Evolutionary conservation across 2,113 vertebrate genomes (phyloP).

Genomic region (Ictidomys tridecemlineatus): DNA sequence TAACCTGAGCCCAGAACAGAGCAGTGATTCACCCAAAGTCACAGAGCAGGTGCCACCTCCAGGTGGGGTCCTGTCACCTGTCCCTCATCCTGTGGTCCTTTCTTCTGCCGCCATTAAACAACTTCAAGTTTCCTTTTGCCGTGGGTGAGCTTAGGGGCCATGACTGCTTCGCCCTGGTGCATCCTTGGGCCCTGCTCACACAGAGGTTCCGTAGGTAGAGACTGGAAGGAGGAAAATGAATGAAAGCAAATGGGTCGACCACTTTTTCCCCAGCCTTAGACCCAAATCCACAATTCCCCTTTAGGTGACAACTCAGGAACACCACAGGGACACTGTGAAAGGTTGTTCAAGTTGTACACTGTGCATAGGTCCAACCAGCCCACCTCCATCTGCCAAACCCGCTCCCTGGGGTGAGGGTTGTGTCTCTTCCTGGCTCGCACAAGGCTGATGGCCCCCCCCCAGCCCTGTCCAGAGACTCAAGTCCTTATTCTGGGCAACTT

Average conservation of each 20-base stretch:
- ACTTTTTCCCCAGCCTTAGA: neutral
- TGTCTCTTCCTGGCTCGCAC: neutral
- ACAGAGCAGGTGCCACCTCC: neutral
- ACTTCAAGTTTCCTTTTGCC: neutral
- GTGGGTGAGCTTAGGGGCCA: neutral
- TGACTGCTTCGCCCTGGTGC: neutral
- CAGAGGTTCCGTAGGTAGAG: neutral
- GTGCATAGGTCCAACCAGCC: no score
- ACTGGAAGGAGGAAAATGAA: neutral
- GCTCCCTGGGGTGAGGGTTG: neutral
- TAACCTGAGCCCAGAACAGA: neutral
- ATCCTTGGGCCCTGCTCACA: neutral
- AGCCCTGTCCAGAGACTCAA: neutral
- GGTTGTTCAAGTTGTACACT: no score
- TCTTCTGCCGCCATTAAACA: neutral
- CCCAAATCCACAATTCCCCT: neutral
- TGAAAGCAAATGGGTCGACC: neutral
- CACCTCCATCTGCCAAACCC: neutral
- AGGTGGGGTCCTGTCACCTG: neutral
- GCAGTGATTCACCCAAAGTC: neutral
- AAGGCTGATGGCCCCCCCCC: neutral
- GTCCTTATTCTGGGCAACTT: neutral
- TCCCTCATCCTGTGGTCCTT: neutral
- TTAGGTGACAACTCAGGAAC: neutral
- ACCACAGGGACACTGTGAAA: no score